Percentiles rank a stretch among this genome's conserved stretches.
These are phyloP conservation scores for Bugula neritina DNA, from an alignment of 2,888 invertebrate genomes.

Conservation along the genomic window DNA sequence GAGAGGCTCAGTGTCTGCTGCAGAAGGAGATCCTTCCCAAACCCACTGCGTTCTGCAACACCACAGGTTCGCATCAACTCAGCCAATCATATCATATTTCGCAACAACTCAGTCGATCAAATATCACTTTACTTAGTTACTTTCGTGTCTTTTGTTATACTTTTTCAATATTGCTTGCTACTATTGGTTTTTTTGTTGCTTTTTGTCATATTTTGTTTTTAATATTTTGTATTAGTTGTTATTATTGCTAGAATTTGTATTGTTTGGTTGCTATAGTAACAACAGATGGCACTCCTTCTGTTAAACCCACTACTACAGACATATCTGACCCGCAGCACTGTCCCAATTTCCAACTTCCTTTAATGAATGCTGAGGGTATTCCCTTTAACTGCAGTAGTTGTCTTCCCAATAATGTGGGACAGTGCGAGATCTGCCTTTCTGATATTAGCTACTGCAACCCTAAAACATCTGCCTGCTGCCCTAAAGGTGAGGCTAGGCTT, in stretches of 20 bases:
- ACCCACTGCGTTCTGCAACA: not conserved
- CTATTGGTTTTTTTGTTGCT: not conserved
- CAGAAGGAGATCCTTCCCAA: not conserved
- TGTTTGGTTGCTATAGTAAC: too few relatives aligned
- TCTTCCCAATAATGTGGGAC: not conserved
- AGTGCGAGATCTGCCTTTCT: not conserved
- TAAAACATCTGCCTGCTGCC: not conserved
- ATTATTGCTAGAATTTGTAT: too few relatives aligned
- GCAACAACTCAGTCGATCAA: too few relatives aligned
- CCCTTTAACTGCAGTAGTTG: not conserved
- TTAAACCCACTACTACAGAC: not conserved
- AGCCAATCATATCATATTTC: too few relatives aligned
- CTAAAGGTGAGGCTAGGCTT: conserved; percentile 11
- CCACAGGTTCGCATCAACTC: not conserved
- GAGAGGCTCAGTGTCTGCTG: not conserved
- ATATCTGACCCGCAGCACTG: not conserved
- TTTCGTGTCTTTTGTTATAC: not conserved
- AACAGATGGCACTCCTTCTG: not conserved
- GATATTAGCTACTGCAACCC: not conserved
- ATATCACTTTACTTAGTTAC: too few relatives aligned
- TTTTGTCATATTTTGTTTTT: not conserved
- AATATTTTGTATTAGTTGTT: not conserved
- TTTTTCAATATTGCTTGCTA: too few relatives aligned
- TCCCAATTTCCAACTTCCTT: not conserved
- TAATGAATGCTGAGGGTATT: not conserved